Evolutionary conservation across 2,888 invertebrate species (phyloP).

Genomic region (Galeruca laticollis): DNA sequence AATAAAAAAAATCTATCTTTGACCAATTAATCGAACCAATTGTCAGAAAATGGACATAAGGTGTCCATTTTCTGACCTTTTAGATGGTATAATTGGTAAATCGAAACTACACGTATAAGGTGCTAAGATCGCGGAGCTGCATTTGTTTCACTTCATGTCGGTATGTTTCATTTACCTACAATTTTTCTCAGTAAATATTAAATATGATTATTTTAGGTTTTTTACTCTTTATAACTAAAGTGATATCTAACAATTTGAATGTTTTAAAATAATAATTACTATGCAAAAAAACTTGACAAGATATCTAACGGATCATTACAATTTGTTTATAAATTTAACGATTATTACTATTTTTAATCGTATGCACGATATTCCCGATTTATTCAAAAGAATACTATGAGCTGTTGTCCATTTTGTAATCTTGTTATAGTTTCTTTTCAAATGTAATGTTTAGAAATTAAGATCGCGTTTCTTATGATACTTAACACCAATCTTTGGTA

Average conservation of each 20-base stretch:
- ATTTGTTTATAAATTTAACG: not conserved
- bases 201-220: not conserved
- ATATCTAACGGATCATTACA: conserved; percentile 7
- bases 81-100: no score
- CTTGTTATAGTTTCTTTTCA: conserved; percentile 10
- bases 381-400: conserved; percentile 17
- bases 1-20: no score
- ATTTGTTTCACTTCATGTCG: not conserved
- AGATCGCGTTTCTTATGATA: conserved; percentile 23
- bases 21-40: no score
- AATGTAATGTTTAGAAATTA: conserved; percentile 17
- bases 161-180: not conserved
- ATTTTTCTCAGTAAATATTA: not conserved
- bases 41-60: no score
- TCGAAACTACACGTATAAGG: no score
- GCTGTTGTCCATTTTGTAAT: conserved; percentile 1
- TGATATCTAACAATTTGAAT: not conserved
- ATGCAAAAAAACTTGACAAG: not conserved
- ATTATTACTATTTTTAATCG: conserved; percentile 10
- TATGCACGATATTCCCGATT: conserved; percentile 22
- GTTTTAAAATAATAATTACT: not conserved
- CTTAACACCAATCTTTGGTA: conserved; percentile 17
- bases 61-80: no score
- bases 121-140: no score
- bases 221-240: not conserved